These are phyloP conservation scores for Podargus strigoides DNA, from an alignment of 2,797 vertebrate species.

Conservation along the genomic window DNA sequence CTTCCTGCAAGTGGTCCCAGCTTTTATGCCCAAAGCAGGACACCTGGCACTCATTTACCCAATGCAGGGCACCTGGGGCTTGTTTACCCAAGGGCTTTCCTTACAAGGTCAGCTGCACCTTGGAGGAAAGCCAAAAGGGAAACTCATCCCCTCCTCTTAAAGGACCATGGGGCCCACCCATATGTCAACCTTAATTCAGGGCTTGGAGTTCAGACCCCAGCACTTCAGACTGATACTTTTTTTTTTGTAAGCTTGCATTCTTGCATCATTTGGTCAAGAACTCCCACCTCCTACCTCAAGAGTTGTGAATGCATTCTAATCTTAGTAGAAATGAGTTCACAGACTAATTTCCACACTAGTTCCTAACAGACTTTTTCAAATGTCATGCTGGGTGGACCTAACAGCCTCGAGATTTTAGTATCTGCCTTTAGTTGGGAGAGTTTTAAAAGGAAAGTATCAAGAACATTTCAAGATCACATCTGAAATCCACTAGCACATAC, in stretches of 20 bases:
- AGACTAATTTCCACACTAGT: background rate
- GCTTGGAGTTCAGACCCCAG: too few relatives aligned
- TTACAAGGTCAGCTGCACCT: too few relatives aligned
- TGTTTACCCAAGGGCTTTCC: too few relatives aligned
- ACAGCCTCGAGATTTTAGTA: background rate
- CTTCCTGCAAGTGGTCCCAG: too few relatives aligned
- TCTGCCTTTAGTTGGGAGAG: background rate
- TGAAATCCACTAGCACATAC: background rate
- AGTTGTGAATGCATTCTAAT: background rate
- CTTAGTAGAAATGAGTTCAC: background rate
- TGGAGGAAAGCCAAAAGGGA: too few relatives aligned
- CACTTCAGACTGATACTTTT: rapidly evolving
- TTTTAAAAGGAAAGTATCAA: background rate
- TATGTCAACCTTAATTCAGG: too few relatives aligned
- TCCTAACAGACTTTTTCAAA: background rate
- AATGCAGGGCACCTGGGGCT: too few relatives aligned
- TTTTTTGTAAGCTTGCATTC: background rate
- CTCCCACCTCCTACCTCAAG: background rate
- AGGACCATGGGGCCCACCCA: too few relatives aligned
- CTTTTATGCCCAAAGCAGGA: too few relatives aligned
- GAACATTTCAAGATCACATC: background rate
- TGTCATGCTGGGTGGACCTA: background rate
- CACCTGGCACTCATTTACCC: too few relatives aligned
- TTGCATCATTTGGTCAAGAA: background rate
- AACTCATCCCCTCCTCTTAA: too few relatives aligned